Percentiles rank a stretch among this genome's conserved stretches.
Evolutionary conservation across 1,140 invertebrate species (phyloP).

Genomic region (Drosophila ananassae): DNA sequence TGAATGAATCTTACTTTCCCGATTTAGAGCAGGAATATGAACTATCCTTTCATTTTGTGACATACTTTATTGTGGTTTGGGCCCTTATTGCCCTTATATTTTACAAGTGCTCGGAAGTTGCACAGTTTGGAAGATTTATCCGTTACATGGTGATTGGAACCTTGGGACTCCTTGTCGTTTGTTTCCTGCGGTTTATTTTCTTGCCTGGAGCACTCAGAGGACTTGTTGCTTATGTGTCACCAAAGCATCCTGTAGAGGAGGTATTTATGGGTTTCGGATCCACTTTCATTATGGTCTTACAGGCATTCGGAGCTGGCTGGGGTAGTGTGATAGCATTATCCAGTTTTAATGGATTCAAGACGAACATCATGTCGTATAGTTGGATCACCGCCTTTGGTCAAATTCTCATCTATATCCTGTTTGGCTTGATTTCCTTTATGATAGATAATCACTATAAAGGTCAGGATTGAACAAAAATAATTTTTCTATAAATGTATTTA

Average conservation of each 20-base stretch:
- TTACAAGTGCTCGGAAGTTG: conserved; percentile 59
- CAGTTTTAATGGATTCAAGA: conserved; percentile 94
- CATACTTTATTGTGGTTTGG: conserved; percentile 46
- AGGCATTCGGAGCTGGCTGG: conserved; percentile 93
- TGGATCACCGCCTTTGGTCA: conserved; percentile 72
- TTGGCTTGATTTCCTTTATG: conserved; percentile 58
- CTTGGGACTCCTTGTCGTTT: conserved; percentile 40
- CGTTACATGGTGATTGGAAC: conserved; percentile 47
- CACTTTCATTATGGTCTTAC: conserved; percentile 48
- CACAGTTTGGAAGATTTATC: conserved; percentile 61
- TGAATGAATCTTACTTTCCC: neutral
- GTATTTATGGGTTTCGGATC: neutral
- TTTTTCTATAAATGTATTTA: neutral
- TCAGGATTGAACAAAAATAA: conserved; percentile 4
- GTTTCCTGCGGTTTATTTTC: conserved; percentile 59
- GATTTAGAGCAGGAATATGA: neutral
- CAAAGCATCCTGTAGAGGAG: conserved; percentile 69
- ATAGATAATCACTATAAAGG: conserved; percentile 40
- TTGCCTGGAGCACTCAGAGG: conserved; percentile 91
- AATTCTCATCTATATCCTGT: conserved; percentile 55
- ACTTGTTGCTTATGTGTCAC: conserved; percentile 90
- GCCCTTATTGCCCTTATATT: conserved; percentile 48
- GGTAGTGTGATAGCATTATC: conserved; percentile 95
- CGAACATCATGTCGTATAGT: conserved; percentile 86
- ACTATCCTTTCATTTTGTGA: conserved; percentile 48